Conservation (phyloP, 2,113 vertebrate genomes). For the Mesitornis unicolor region DNA sequence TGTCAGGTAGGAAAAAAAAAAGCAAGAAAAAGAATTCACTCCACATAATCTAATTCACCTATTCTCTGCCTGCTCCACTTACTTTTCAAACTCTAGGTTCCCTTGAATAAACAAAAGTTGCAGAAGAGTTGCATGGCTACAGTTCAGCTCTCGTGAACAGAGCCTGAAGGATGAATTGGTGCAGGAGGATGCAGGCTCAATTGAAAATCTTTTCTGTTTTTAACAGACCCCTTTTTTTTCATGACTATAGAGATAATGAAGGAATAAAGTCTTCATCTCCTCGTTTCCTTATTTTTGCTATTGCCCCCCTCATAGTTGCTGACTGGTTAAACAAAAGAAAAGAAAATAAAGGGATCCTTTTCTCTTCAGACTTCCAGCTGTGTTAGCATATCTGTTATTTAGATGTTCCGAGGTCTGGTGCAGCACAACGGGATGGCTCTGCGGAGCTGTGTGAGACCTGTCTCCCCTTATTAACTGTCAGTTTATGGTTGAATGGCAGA, state of each 20-base stretch:
- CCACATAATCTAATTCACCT: not conserved
- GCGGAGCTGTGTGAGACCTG: not conserved
- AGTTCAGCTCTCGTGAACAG: not conserved
- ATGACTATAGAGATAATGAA: not conserved
- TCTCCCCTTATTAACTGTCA: constrained; percentile 32
- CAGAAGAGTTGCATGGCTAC: not conserved
- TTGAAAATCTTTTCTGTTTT: not conserved
- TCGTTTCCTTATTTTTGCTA: not conserved
- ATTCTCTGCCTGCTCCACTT: not conserved
- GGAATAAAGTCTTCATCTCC: not conserved
- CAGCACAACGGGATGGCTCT: constrained; percentile 20
- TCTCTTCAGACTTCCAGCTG: constrained; percentile 21
- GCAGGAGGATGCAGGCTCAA: not conserved
- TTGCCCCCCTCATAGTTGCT: not conserved
- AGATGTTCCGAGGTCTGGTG: not conserved
- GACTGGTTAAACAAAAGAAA: not conserved
- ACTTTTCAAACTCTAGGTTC: not conserved
- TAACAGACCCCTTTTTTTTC: not conserved
- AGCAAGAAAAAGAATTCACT: not conserved
- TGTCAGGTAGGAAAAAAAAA: not conserved
- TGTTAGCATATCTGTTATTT: constrained; percentile 33
- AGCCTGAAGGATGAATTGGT: not conserved
- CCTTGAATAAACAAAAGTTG: not conserved
- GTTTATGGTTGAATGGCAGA: constrained; percentile 14
- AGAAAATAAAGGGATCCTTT: not conserved